Base-by-base conservation (phyloP, 1,140 invertebrate genomes). In the Drosophila punjabiensis region DNA sequence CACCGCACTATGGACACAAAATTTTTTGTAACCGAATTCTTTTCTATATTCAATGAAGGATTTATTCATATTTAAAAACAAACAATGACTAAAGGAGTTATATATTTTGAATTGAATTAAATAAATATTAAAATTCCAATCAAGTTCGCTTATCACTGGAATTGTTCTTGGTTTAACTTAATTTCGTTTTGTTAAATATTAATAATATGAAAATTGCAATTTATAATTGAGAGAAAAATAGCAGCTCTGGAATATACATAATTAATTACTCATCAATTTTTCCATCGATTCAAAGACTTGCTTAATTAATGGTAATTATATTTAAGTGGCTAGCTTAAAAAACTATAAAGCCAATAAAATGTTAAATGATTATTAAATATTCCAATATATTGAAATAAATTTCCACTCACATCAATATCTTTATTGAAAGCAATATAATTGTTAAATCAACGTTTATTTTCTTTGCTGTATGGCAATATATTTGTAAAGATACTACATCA, bases 1-100 rank as follows among this genome's bases (percentile, higher is more conserved):
- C n/a, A 30, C 32, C 24, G 48, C 35, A 78, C 76, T 58, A 78
- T 79, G 76, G 76, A 45, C 45, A 24, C 30, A 53, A 32, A 28
- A 13, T 24, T 39, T 62, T 41, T 48, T 56, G 18, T 37, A 32
- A 9, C 3, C 30, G 16, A 74, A 35, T 16, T 35, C 30, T 7
- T 41, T 56, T 52, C 32, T 43, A 50, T 64, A 62, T 41, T 48
- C 16, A 24, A 30, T 55, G 13, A 24, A 2, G 10, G 14, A 18
- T 41, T n/a, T 37, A 41, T 63, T 52, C 35, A 32, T 50, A 35
- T 28, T 63, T 2, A 35, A 48, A 41, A 69, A 41, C 5, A 30
- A 18, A n/a, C 41, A 48, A 32, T 48, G 14, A n/a, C 14, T 16
- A 16, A 4, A 30, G 7, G 20, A 33, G 13, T 24, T 24, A 32